A percentile compares a stretch with the other conserved stretches of the same genome.
Evolutionary conservation across 64 coral and sea anemone species (phyloP).

Genomic region (Actinia tenebrosa): DNA sequence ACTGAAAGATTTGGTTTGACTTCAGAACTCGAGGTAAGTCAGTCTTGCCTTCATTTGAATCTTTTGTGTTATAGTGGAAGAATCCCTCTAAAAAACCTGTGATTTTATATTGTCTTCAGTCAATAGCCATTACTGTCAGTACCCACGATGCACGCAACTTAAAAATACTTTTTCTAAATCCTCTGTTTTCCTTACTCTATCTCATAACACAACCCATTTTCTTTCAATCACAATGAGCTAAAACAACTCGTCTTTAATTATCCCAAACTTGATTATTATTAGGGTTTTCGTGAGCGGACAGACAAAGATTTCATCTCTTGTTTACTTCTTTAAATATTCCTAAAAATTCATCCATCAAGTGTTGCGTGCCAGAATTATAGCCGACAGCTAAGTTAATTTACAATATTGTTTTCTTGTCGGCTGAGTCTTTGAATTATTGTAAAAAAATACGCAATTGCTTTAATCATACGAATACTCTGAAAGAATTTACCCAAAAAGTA

Average conservation of each 20-base stretch:
- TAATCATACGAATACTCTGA: background rate
- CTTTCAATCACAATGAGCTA: background rate
- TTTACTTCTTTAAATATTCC: background rate
- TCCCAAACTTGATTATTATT: background rate
- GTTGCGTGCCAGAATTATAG: background rate
- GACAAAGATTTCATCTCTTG: background rate
- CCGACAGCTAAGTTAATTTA: background rate
- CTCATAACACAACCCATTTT: background rate
- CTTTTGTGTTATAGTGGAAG: background rate
- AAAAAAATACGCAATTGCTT: background rate
- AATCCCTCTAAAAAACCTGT: background rate
- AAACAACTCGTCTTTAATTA: background rate
- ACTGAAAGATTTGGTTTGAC: conserved; percentile 72
- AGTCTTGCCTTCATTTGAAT: background rate
- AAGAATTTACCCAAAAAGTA: background rate
- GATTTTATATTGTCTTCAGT: background rate
- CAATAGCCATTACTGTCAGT: background rate
- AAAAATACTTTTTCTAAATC: background rate
- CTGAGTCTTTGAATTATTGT: background rate
- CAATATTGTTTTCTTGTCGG: background rate
- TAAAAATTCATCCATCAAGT: background rate
- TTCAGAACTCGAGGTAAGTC: conserved; percentile 81
- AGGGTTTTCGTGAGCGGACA: background rate
- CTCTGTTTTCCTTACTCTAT: background rate
- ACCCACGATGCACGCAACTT: background rate